A percentile compares a stretch with the other conserved stretches of the same genome.
phyloP scores from a whole-genome alignment of 2,888 invertebrate species.

The Aporophyla lueneburgensis region DNA sequence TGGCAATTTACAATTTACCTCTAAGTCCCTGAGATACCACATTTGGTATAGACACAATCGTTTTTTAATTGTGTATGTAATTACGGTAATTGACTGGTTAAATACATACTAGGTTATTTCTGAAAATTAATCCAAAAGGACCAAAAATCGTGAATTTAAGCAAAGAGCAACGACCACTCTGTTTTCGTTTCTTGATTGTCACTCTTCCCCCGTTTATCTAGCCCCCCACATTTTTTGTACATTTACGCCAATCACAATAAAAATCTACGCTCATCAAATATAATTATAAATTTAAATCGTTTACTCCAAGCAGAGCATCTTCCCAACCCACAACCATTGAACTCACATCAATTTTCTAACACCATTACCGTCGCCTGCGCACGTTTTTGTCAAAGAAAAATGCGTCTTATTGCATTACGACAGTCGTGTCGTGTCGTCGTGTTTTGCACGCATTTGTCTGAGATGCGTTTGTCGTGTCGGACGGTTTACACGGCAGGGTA shows the following conservation, averaged over 20 bases:
- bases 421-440: constrained; percentile 72
- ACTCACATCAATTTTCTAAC: constrained; percentile 83
- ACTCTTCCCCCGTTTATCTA: too few relatives aligned
- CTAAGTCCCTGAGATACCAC: too few relatives aligned
- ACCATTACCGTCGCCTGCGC: constrained; percentile 74
- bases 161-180: too few relatives aligned
- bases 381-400: constrained; percentile 88
- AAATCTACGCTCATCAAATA: too few relatives aligned
- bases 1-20: background rate
- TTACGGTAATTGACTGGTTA: too few relatives aligned
- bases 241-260: too few relatives aligned
- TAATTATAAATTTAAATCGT: background rate
- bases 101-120: background rate
- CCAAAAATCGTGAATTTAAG: too few relatives aligned
- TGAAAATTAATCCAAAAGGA: too few relatives aligned
- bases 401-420: constrained; percentile 88
- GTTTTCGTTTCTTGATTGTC: too few relatives aligned
- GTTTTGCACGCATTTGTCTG: constrained; percentile 66
- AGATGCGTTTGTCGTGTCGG: constrained; percentile 58
- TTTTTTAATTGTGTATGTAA: too few relatives aligned
- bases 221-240: too few relatives aligned
- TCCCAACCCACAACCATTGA: constrained; percentile 53
- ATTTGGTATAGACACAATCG: too few relatives aligned
- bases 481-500: constrained; percentile 52
- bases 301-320: constrained; percentile 74